These are phyloP conservation scores for Lepetodrilus schrolli DNA, from an alignment of 2,888 invertebrate species.

Conservation along the genomic window DNA sequence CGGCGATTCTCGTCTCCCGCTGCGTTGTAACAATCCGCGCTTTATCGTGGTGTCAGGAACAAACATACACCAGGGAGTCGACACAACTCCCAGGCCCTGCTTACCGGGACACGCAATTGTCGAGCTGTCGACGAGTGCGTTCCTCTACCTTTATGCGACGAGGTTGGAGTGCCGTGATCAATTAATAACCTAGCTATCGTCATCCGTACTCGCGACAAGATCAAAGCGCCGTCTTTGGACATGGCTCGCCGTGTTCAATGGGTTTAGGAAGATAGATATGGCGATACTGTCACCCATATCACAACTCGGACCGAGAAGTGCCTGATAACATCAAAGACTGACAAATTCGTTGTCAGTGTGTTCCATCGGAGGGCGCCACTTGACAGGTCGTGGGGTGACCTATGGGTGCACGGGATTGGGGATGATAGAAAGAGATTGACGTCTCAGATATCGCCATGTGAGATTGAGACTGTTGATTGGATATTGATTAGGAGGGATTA, in stretches of 20 bases:
- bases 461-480: conserved; percentile 8
- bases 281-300: conserved; percentile 11
- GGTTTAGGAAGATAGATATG: conserved; percentile 14
- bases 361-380: not conserved
- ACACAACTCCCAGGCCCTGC: not conserved
- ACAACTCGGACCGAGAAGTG: not conserved
- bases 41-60: conserved; percentile 23
- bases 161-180: conserved; percentile 12
- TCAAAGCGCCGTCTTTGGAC: not conserved
- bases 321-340: conserved; percentile 17
- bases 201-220: not conserved
- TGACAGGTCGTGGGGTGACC: not conserved
- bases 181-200: conserved; percentile 22
- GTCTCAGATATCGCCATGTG: conserved; percentile 1
- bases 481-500: conserved; percentile 3
- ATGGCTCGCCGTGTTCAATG: conserved; percentile 12
- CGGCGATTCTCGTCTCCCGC: conserved; percentile 12
- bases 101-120: conserved; percentile 1
- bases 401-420: not conserved
- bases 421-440: conserved; percentile 5
- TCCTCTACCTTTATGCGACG: conserved; percentile 10
- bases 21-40: conserved; percentile 22
- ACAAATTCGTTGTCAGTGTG: conserved; percentile 16
- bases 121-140: not conserved
- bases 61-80: conserved; percentile 13